Evolutionary conservation across 2,113 vertebrate species (phyloP).

Genomic region (Brienomyrus longianalis): DNA sequence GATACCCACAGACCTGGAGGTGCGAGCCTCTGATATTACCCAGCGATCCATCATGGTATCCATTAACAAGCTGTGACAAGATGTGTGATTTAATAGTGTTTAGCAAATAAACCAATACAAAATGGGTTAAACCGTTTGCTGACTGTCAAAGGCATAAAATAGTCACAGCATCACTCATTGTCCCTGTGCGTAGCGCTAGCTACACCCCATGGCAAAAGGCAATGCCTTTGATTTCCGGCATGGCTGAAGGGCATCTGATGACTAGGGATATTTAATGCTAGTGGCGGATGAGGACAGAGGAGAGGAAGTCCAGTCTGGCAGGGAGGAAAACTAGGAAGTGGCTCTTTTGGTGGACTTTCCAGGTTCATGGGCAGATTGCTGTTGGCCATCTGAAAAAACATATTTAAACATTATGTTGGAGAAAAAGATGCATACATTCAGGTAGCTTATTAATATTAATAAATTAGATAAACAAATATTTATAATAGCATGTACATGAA

Average conservation of each 20-base stretch:
- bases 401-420: background rate
- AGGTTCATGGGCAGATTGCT: background rate
- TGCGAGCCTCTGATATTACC: background rate
- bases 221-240: background rate
- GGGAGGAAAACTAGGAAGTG: background rate
- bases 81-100: background rate
- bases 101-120: background rate
- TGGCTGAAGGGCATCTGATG: background rate
- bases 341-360: background rate
- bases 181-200: background rate
- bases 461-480: background rate
- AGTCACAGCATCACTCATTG: background rate
- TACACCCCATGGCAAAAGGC: background rate
- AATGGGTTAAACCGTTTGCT: background rate
- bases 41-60: background rate
- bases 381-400: background rate
- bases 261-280: background rate
- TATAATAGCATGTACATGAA: background rate
- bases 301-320: background rate
- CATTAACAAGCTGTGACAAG: background rate
- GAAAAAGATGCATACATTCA: background rate
- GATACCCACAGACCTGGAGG: background rate
- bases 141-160: background rate
- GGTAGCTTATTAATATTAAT: background rate
- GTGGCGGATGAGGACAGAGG: background rate